A percentile compares a stretch with the other conserved stretches of the same genome.
phyloP scores from a whole-genome alignment of 2,888 invertebrate species.

The Melipona bicolor region DNA sequence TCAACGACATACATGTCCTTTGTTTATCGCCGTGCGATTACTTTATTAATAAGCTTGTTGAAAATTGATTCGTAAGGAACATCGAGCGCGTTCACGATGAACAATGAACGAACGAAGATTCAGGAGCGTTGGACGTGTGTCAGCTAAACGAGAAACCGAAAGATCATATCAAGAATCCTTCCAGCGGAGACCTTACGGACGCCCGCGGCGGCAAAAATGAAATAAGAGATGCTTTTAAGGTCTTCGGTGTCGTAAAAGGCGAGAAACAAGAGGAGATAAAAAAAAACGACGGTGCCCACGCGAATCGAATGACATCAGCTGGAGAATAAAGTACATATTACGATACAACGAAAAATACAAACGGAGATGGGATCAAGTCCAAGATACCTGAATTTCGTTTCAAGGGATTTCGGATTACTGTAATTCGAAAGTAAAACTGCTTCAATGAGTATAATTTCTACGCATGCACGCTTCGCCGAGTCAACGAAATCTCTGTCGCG shows the following conservation, averaged over 20 bases:
- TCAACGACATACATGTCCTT: too few species aligned
- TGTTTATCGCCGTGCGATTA: too few species aligned
- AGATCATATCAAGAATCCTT: conserved; percentile 11
- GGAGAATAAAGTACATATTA: conserved; percentile 29
- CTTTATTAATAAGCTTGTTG: background rate
- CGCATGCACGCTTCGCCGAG: too few species aligned
- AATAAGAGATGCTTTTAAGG: conserved; percentile 20
- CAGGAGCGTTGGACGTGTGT: background rate
- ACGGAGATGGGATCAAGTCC: too few species aligned
- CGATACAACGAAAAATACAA: background rate
- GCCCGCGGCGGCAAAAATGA: background rate
- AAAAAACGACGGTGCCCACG: background rate
- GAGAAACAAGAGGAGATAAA: conserved; percentile 22
- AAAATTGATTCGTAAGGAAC: background rate
- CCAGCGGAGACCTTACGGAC: conserved; percentile 34
- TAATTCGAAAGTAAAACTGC: too few species aligned
- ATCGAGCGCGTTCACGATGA: background rate
- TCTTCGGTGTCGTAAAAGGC: conserved; percentile 19
- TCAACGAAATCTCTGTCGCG: too few species aligned
- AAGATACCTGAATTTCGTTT: too few species aligned
- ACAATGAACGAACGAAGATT: background rate
- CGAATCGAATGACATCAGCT: conserved; percentile 19
- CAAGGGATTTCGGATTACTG: too few species aligned
- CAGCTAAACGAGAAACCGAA: background rate
- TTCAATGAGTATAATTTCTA: too few species aligned